These are phyloP conservation scores for Actinemys pallida DNA, from an alignment of 2,113 vertebrate genomes.

Conservation along the genomic window DNA sequence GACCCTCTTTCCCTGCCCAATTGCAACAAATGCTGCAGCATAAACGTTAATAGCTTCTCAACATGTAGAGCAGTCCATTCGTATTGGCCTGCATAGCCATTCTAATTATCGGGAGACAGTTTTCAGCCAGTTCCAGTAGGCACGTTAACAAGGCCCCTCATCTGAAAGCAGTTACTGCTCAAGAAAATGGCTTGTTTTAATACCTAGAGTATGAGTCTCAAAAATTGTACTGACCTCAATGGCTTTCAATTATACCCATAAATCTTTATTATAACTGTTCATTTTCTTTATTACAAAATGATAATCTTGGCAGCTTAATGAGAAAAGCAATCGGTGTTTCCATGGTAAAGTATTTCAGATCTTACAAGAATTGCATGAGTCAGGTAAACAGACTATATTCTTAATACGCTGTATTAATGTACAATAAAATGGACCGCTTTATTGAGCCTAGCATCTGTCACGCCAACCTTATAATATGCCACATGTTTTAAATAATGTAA, in stretches of 20 bases:
- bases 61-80: accelerated
- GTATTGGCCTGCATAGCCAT: neutral
- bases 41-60: neutral
- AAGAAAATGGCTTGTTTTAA: neutral
- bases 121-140: neutral
- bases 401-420: accelerated
- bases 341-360: neutral
- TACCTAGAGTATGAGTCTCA: constrained; percentile 34
- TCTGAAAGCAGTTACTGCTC: neutral
- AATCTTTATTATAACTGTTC: constrained; percentile 39
- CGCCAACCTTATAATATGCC: accelerated
- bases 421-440: accelerated
- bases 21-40: neutral
- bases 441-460: accelerated
- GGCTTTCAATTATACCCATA: constrained; percentile 40
- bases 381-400: neutral
- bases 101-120: neutral
- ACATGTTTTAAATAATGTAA: accelerated
- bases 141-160: neutral
- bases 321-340: neutral
- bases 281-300: constrained; percentile 44
- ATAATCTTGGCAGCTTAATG: constrained; percentile 2
- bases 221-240: constrained; percentile 31
- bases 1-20: neutral
- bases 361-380: neutral